Base-by-base conservation (phyloP, 2,797 vertebrate species). In the Coregonus sp. region DNA sequence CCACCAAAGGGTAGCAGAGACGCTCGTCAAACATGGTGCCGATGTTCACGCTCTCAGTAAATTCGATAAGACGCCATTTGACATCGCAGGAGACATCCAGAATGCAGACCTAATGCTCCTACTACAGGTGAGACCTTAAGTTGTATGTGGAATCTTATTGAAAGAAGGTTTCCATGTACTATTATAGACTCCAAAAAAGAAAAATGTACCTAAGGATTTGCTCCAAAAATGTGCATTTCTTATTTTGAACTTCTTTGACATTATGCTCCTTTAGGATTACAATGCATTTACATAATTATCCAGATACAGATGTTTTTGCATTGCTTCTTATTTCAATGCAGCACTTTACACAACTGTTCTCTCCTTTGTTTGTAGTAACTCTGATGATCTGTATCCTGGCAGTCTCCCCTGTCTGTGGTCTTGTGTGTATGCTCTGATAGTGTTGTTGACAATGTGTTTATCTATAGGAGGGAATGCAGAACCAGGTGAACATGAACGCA, bases 11-110 rank as follows among this genome's bases (percentile, higher is more conserved):
- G 94, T 97, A 0, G 94, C 95, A 0, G 94, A 96, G 88, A 89
- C 96, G 16, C 94, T 98, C 7, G 78, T 98, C 81, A 95, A 93
- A 35, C 93, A 94, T 0, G 96, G 96, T 0, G 97, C 97, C 0
- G 96, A 98, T 0, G 95, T 97, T 4, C 93, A 97, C 2, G 87
- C 95, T 0, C 95, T 95, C 88, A 97, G 96, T 91, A 98, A 97
- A 86, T 98, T 98, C 0, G 96, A 96, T 82, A 98, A 98, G 82
- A 97, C 96, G 0, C 93, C 97, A 0, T 96, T 98, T 2, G 97
- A 98, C 84, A 96, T 98, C 6, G 95, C 97, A 0, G 84, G 94
- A 1, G 97, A 98, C 87, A 96, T 96, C 72, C 96, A 96, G 87
- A 95, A 96, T 73, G 92, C 89, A 0, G 96, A 97, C 79, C 95